phyloP scores from a whole-genome alignment of 2,113 vertebrate species.

The Serinus canaria region DNA sequence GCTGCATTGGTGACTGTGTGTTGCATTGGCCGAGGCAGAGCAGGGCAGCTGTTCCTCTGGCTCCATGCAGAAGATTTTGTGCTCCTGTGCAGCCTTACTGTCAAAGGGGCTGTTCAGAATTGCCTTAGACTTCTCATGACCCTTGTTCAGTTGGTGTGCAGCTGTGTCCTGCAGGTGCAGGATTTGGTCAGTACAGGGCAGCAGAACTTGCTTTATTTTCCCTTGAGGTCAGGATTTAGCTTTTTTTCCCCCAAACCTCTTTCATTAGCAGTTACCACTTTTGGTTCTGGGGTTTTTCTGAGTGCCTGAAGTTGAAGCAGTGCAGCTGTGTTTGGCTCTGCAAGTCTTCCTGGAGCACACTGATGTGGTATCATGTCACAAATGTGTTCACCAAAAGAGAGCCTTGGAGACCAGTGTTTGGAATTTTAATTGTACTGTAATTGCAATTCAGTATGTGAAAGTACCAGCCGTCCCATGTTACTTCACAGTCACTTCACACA shows the following conservation, averaged over 20 bases:
- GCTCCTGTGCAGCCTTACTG: not conserved
- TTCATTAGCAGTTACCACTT: not conserved
- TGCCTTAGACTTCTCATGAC: no score
- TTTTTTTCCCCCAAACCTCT: not conserved
- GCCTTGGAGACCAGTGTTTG: not conserved
- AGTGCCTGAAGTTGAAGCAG: not conserved
- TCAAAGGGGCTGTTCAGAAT: not conserved
- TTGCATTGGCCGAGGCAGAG: fast-evolving
- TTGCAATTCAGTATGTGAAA: not conserved
- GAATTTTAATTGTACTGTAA: not conserved
- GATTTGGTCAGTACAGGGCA: not conserved
- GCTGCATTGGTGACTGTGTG: not conserved
- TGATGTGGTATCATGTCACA: not conserved
- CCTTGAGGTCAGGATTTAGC: not conserved
- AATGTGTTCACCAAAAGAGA: not conserved
- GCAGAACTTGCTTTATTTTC: not conserved
- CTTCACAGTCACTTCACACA: not conserved
- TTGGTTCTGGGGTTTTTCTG: not conserved
- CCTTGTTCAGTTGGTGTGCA: not conserved
- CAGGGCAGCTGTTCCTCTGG: not conserved
- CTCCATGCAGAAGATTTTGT: not conserved
- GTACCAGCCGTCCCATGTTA: not conserved
- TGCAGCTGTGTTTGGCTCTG: not conserved
- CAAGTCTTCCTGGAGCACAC: not conserved
- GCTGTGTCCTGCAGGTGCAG: fast-evolving